Evolutionary conservation across 2,797 vertebrate genomes (phyloP).

Genomic region (Epinephelus awoara): DNA sequence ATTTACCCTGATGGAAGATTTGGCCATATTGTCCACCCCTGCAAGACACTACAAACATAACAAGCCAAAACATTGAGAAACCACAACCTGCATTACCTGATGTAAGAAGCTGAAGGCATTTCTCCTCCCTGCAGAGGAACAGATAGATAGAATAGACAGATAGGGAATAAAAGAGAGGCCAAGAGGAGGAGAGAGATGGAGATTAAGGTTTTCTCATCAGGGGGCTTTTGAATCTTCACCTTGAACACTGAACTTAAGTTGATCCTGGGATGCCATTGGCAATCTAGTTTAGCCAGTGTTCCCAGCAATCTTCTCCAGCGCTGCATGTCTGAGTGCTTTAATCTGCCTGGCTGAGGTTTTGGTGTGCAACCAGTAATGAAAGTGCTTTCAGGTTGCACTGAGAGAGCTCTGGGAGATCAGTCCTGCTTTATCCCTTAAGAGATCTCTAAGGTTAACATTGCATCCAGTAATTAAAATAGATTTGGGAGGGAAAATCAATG

Average conservation of each 20-base stretch:
- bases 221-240: slow-evolving; percentile 44
- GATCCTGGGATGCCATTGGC: slow-evolving; percentile 36
- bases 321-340: slow-evolving; percentile 33
- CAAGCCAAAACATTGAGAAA: neutral
- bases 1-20: too few species aligned
- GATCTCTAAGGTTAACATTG: slow-evolving; percentile 49
- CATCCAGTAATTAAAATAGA: slow-evolving; percentile 61
- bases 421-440: slow-evolving; percentile 37
- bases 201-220: slow-evolving; percentile 54
- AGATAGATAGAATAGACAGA: slow-evolving; percentile 34
- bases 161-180: neutral
- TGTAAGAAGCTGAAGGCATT: slow-evolving; percentile 9
- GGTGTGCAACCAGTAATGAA: slow-evolving; percentile 46
- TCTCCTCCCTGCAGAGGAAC: slow-evolving; percentile 16
- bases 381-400: slow-evolving; percentile 30
- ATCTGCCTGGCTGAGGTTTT: slow-evolving; percentile 33
- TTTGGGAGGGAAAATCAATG: slow-evolving; percentile 55
- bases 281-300: slow-evolving; percentile 41
- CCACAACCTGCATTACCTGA: slow-evolving; percentile 20
- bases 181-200: slow-evolving; percentile 11
- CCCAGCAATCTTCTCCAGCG: slow-evolving; percentile 16
- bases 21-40: too few species aligned
- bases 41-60: too few species aligned
- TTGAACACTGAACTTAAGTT: slow-evolving; percentile 39
- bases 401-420: slow-evolving; percentile 25